Conservation (phyloP, 2,113 vertebrate species). For the Tringa solitaria region DNA sequence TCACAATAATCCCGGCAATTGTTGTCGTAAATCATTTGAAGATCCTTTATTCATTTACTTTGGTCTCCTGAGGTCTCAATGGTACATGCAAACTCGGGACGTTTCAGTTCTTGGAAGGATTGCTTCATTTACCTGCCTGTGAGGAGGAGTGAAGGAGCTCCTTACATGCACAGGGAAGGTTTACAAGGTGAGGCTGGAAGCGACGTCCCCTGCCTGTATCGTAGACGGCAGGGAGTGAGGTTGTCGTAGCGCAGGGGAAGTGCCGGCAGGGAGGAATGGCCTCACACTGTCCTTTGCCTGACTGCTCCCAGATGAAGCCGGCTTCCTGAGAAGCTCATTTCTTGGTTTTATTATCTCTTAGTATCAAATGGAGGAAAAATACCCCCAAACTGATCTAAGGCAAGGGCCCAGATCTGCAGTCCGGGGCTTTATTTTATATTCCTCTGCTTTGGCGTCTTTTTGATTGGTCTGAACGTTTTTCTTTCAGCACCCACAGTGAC, state of each 20-base stretch:
- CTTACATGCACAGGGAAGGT: not conserved
- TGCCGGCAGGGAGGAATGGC: not conserved
- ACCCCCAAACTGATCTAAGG: not conserved
- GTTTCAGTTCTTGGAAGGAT: not conserved
- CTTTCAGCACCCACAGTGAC: not conserved
- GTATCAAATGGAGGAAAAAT: not conserved
- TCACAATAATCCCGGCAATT: not conserved
- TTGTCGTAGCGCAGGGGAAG: not conserved
- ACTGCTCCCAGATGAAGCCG: not conserved
- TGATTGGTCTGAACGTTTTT: not conserved
- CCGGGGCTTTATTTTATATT: not conserved
- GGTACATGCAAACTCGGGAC: not conserved
- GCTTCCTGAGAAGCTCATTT: not conserved
- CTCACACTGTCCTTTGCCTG: not conserved
- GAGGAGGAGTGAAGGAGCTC: not conserved
- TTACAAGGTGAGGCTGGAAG: not conserved
- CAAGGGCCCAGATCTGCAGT: not conserved
- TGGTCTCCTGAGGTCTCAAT: not conserved
- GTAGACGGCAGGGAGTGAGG: accelerated
- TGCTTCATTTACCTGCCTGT: not conserved
- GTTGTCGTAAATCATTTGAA: not conserved
- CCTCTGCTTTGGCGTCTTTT: not conserved
- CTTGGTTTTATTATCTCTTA: not conserved
- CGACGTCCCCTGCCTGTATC: accelerated
- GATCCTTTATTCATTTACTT: not conserved